These are phyloP conservation scores for Drosophila barbarae DNA, from an alignment of 2,888 invertebrate genomes.

Conservation along the genomic window DNA sequence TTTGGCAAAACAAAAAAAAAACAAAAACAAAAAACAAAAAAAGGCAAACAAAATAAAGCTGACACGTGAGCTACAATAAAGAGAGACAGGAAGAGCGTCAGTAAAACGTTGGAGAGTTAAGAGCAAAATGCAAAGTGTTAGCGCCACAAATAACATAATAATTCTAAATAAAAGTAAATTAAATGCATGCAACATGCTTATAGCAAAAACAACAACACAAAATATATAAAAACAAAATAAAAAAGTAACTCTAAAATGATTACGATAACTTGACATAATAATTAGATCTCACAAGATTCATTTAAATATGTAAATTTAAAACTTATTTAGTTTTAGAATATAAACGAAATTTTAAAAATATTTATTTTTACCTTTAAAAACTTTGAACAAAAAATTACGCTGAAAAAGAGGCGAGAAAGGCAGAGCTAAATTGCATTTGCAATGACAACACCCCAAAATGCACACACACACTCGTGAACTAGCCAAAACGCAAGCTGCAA, in stretches of 20 bases:
- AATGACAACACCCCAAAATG: constrained; percentile 46
- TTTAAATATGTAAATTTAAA: neutral
- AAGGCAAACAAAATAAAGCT: constrained; percentile 25
- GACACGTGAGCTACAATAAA: constrained; percentile 37
- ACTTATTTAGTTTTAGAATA: neutral
- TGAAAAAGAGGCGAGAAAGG: neutral
- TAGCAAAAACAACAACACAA: neutral
- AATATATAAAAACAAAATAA: no score
- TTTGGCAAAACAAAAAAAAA: constrained; percentile 24
- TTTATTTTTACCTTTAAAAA: neutral
- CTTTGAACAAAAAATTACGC: no score
- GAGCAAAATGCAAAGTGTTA: constrained; percentile 3
- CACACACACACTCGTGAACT: constrained; percentile 24
- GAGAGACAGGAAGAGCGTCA: constrained; percentile 9
- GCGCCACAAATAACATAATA: neutral
- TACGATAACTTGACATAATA: neutral
- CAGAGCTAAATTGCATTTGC: constrained; percentile 37
- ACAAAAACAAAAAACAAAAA: neutral
- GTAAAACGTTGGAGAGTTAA: constrained; percentile 33
- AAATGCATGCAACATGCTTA: neutral
- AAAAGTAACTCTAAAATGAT: no score
- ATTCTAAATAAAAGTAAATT: neutral
- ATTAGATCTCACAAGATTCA: neutral
- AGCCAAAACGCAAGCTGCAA: constrained; percentile 27
- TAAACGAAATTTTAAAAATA: neutral